Base-by-base conservation (phyloP, 2,888 invertebrate genomes). In the Scaptomyza cyrtandrae region DNA sequence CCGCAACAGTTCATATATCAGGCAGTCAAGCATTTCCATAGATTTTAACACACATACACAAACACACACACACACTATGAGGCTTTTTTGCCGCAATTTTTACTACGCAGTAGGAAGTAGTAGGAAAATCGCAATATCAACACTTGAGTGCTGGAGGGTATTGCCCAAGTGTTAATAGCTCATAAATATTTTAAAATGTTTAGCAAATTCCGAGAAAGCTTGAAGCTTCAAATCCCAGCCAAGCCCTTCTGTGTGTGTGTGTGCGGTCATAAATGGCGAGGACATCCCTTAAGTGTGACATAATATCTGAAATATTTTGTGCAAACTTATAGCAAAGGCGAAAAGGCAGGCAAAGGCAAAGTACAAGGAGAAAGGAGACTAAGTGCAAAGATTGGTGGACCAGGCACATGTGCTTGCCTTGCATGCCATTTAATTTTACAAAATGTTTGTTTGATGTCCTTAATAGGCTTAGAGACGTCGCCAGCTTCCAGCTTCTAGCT, bases 131-230 rank as follows among this genome's bases (percentile, higher is more conserved):
- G 53, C 53, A 63, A 53, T 64, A 63, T 63, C 53, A 63, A 63
- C 63, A 64, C 49, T 61, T 60, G 37, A 52, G 48, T 46, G 69
- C 59, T 61, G 58, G 48, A 64, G 75, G 80, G 71, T 69, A 68
- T 81, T 75, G 81, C 72, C 61, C 74, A 81, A 89, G 86, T 86
- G 86, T 86, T 86, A 89, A 86, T 86, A 82, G 85, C 86, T 87
- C 89, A 86, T 86, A 86, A 86, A 86, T 89, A 86, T 86, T 89
- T 89, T 62, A 89, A 82, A 85, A 87, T 86, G 80, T 89, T 83
- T 80, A 80, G 89, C 86, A 86, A 80, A 80, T 79, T 81, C 77
- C 87, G 24, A 68, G 63, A 52, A 41, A 78, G 69, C 62, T 80
- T 27, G 64, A 70, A n/a, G n/a, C 62, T 66, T 61, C 65, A 70